phyloP scores from a whole-genome alignment of 2,888 invertebrate species.

The Diogma glabrata region DNA sequence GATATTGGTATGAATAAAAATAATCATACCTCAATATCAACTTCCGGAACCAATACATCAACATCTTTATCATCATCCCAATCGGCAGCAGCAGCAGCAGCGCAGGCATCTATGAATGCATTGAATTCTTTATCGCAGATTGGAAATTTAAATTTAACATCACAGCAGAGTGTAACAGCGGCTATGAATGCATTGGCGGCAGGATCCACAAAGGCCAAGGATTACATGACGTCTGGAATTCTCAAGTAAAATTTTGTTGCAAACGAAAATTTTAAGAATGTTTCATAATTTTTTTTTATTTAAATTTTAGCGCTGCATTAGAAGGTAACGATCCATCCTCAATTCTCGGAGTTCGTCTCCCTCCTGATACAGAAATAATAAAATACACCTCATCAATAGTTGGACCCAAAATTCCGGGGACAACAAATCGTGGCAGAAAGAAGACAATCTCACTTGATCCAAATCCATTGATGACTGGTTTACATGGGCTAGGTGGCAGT shows the following conservation, averaged over 20 bases:
- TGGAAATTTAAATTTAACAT: slow-evolving; percentile 33
- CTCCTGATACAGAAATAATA: slow-evolving; percentile 82
- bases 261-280: slow-evolving; percentile 3
- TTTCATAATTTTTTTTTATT: not conserved
- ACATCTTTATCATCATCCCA: slow-evolving; percentile 17
- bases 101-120: slow-evolving; percentile 32
- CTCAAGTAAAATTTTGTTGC: slow-evolving; percentile 31
- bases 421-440: slow-evolving; percentile 74
- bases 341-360: slow-evolving; percentile 70
- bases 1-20: slow-evolving; percentile 5
- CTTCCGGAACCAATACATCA: slow-evolving; percentile 7
- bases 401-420: slow-evolving; percentile 75
- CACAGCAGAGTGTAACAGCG: slow-evolving; percentile 37
- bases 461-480: slow-evolving; percentile 41
- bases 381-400: slow-evolving; percentile 81
- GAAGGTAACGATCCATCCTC: slow-evolving; percentile 62
- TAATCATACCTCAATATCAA: slow-evolving; percentile 8
- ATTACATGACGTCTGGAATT: slow-evolving; percentile 39
- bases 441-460: slow-evolving; percentile 81
- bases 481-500: slow-evolving; percentile 28
- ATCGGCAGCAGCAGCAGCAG: slow-evolving; percentile 20
- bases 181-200: slow-evolving; percentile 37
- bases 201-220: slow-evolving; percentile 29
- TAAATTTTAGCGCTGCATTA: slow-evolving; percentile 6
- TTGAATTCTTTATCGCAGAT: slow-evolving; percentile 35